phyloP scores from a whole-genome alignment of 2,113 vertebrate species.

The Guaruba guarouba region DNA sequence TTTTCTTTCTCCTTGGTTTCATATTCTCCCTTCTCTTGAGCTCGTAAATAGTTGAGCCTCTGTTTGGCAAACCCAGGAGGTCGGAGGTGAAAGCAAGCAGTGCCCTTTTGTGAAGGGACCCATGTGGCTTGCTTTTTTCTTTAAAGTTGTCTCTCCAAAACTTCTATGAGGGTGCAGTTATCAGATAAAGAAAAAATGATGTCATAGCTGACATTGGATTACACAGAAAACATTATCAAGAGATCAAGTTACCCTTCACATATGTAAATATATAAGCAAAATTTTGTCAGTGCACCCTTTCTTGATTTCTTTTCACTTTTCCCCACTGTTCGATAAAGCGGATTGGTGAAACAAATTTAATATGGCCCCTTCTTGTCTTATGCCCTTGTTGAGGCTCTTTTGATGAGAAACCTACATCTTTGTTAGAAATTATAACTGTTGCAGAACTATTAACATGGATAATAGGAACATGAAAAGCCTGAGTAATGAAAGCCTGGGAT shows the following conservation, averaged over 20 bases:
- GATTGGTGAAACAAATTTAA: background rate
- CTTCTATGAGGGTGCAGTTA: background rate
- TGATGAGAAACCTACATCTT: background rate
- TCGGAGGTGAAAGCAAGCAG: background rate
- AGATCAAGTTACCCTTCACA: background rate
- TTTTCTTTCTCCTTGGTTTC: background rate
- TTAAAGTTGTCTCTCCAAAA: background rate
- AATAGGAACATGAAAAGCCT: background rate
- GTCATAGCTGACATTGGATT: background rate
- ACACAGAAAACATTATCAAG: background rate
- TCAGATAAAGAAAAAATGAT: background rate
- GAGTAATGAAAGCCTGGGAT: background rate
- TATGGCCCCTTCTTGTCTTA: background rate
- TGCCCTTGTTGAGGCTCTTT: background rate
- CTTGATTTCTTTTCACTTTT: background rate
- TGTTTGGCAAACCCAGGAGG: background rate
- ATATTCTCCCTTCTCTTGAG: background rate
- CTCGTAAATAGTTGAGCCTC: background rate
- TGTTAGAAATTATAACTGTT: background rate
- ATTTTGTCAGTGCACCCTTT: background rate
- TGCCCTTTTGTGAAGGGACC: background rate
- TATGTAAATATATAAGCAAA: background rate
- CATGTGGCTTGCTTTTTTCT: background rate
- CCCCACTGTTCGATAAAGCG: background rate
- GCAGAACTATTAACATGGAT: rapidly evolving